Percentiles rank a stretch among this genome's conserved stretches.
Conservation (phyloP, 2,797 vertebrate species). For the Huso huso region DNA sequence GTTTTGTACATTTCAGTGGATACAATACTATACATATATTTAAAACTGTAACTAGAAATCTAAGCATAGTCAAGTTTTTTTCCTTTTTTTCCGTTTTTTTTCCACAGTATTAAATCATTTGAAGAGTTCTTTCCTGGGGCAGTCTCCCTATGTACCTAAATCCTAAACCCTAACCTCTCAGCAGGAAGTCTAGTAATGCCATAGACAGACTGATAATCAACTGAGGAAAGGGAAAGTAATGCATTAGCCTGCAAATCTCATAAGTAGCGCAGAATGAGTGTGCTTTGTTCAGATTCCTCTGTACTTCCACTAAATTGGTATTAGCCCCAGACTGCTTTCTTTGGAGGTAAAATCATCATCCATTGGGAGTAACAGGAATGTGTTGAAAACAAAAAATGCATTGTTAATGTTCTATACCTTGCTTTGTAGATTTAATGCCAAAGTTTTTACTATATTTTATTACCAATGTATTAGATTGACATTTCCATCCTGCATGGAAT, state of each 20-base stretch:
- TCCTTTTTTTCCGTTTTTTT: too few species aligned
- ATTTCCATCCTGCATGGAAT: too few species aligned
- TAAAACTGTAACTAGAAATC: too few species aligned
- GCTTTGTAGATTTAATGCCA: too few species aligned
- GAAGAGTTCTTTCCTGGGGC: slow-evolving; percentile 1
- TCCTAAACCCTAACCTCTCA: slow-evolving; percentile 26
- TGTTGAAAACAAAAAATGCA: neutral
- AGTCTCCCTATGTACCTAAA: slow-evolving; percentile 18
- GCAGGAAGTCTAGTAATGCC: slow-evolving; percentile 22
- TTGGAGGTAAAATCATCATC: neutral
- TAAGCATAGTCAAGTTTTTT: too few species aligned
- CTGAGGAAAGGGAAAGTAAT: slow-evolving; percentile 9
- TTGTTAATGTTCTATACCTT: neutral
- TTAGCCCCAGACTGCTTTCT: neutral
- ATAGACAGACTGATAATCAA: slow-evolving; percentile 20
- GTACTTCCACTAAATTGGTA: neutral
- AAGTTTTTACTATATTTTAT: too few species aligned
- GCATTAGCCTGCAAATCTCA: slow-evolving; percentile 21
- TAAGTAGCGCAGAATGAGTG: slow-evolving; percentile 19
- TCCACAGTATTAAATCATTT: neutral
- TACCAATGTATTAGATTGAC: too few species aligned
- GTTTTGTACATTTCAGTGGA: too few species aligned
- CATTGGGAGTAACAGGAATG: neutral
- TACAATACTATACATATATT: too few species aligned
- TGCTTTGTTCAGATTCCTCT: slow-evolving; percentile 16